Base-by-base conservation (phyloP, 2,113 vertebrate species). In the Sturnira hondurensis region DNA sequence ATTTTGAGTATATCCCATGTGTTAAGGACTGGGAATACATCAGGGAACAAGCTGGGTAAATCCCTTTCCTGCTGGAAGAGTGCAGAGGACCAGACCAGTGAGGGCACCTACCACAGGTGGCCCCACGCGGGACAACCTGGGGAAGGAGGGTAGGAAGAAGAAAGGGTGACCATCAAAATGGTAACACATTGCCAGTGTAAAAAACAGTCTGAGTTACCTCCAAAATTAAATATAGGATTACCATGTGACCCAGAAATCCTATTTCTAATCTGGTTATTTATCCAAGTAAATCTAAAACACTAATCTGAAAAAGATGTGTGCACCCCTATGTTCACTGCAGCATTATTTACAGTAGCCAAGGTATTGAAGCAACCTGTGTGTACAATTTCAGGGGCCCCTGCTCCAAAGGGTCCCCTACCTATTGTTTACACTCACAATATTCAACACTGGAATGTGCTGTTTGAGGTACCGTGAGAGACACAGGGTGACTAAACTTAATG, bases 391-490 rank as follows among this genome's bases (percentile, higher is more conserved):
- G 73, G 9, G n/a, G 33, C 4, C 10, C 0, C 16, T 0, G 3
- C 4, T 65, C 31, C 5, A 1, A 1, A 20, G 63, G 33, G 43
- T 45, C 16, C 33, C 28, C 7, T 2, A 5, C 74, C 13, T 6
- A 15, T 3, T 15, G n/a, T 33, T 70, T 19, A 41, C 33, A 86
- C 17, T 33, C 0, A 5, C 10, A 4, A 2, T 1, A 4, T 28
- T 13, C 58, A 50, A 22, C 0, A 1, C 13, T 16, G 28, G 31
- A 2, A 19, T 28, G 15, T 0, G 0, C 33, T 56, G 31, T 1
- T 26, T 20, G 73, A 78, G 67, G 28, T 58, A 11, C 4, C 1
- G 7, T 11, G 3, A 63, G 3, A 56, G 9, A 70, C 24, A 31
- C 24, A 24, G 36, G 1, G 54, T 5, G 19, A 38, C 12, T 22